Conservation (phyloP, 2,113 vertebrate genomes). For the Elgaria multicarinata region DNA sequence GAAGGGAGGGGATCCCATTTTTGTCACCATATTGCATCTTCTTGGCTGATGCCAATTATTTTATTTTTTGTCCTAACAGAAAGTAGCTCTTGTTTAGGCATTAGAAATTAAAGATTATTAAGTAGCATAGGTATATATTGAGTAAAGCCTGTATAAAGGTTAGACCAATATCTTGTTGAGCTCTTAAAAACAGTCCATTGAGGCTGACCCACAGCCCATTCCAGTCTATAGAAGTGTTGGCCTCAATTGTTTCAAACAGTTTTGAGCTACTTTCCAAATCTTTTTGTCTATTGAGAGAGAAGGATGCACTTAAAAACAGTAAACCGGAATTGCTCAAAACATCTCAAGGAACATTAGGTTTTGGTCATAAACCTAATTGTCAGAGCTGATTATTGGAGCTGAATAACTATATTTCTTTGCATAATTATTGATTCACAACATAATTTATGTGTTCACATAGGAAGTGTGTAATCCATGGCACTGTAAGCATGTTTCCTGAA, state of each 20-base stretch:
- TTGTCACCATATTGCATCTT: rapidly evolving
- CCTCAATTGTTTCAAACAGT: not conserved
- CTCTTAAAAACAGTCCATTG: not conserved
- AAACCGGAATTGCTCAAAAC: not conserved
- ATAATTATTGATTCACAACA: not conserved
- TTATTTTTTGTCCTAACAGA: not conserved
- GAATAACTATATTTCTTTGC: not conserved
- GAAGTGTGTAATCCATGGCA: not conserved
- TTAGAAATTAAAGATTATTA: not conserved
- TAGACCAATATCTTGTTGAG: not conserved
- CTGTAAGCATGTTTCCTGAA: not conserved
- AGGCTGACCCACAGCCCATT: not conserved
- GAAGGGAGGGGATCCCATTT: not conserved
- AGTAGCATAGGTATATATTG: not conserved
- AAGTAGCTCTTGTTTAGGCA: not conserved
- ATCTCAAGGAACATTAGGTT: rapidly evolving
- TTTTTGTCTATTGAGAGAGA: not conserved
- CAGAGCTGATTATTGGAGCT: not conserved
- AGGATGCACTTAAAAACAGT: not conserved
- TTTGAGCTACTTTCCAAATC: not conserved
- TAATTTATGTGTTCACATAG: not conserved
- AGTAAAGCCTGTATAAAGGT: not conserved
- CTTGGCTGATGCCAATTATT: not conserved
- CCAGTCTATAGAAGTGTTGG: not conserved
- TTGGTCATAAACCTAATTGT: not conserved